phyloP scores from a whole-genome alignment of 2,797 vertebrate genomes.

The Labeo calbasu region DNA sequence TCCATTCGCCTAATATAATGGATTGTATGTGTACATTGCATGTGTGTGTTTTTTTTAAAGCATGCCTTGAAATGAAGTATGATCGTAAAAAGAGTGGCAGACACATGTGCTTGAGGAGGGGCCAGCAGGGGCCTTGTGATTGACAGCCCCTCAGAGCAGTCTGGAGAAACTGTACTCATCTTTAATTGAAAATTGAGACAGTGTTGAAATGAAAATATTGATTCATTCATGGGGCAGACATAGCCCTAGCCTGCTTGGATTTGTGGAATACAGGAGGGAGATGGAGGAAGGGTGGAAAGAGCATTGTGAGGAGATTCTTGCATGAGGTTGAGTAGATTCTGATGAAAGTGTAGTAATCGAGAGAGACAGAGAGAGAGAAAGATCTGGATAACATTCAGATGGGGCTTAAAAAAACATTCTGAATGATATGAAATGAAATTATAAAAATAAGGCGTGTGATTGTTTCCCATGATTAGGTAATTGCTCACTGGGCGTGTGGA shows the following conservation, averaged over 20 bases:
- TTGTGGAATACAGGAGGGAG: conserved; percentile 27
- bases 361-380: background rate
- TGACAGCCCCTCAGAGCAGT: conserved; percentile 50
- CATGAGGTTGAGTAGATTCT: background rate
- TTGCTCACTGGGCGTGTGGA: background rate
- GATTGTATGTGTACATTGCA: background rate
- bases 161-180: conserved; percentile 59
- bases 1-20: conserved; percentile 16
- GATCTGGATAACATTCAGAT: conserved; percentile 8
- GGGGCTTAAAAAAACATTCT: conserved; percentile 17
- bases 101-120: conserved; percentile 29
- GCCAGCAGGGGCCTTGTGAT: conserved; percentile 29
- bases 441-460: background rate
- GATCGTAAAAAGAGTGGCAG: conserved; percentile 36
- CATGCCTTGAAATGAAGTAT: conserved; percentile 18
- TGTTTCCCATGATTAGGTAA: background rate
- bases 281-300: conserved; percentile 32
- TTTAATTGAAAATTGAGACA: conserved; percentile 82
- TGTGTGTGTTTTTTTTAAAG: background rate
- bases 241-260: conserved; percentile 17
- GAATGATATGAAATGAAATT: background rate
- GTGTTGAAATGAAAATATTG: conserved; percentile 79
- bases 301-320: conserved; percentile 38
- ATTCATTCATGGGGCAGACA: conserved; percentile 66
- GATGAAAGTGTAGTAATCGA: background rate